phyloP scores from a whole-genome alignment of 2,113 vertebrate genomes.

The Erinaceus europaeus region DNA sequence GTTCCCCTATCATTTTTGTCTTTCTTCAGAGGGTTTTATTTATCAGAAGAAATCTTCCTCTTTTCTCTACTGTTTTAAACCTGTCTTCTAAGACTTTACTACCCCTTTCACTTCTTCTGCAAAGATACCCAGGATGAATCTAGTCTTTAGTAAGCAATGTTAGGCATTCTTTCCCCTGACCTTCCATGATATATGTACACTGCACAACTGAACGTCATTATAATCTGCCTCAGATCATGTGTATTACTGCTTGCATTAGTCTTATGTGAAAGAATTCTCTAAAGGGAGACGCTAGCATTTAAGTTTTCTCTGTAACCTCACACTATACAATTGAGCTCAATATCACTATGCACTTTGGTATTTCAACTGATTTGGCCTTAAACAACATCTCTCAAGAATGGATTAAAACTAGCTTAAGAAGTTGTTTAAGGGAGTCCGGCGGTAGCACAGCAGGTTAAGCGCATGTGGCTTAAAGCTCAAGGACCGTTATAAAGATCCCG shows the following conservation, averaged over 20 bases:
- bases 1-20: not conserved
- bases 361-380: conserved; percentile 39
- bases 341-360: not conserved
- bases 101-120: not conserved
- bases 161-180: conserved; percentile 4
- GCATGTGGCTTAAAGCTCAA: too few species aligned
- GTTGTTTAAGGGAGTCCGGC: too few species aligned
- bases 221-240: not conserved
- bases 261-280: conserved; percentile 34
- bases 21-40: not conserved
- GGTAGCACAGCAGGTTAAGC: too few species aligned
- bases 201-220: not conserved
- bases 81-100: not conserved
- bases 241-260: conserved; percentile 1
- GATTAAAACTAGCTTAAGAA: conserved; percentile 16
- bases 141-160: conserved; percentile 16
- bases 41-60: conserved; percentile 1
- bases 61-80: not conserved
- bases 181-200: not conserved
- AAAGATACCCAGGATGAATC: not conserved
- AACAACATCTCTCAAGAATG: not conserved
- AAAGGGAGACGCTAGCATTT: not conserved
- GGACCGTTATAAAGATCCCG: too few species aligned
- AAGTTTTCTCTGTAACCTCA: not conserved
- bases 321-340: not conserved